These are phyloP conservation scores for Fregata magnificens DNA, from an alignment of 2,113 vertebrate genomes.

Conservation along the genomic window DNA sequence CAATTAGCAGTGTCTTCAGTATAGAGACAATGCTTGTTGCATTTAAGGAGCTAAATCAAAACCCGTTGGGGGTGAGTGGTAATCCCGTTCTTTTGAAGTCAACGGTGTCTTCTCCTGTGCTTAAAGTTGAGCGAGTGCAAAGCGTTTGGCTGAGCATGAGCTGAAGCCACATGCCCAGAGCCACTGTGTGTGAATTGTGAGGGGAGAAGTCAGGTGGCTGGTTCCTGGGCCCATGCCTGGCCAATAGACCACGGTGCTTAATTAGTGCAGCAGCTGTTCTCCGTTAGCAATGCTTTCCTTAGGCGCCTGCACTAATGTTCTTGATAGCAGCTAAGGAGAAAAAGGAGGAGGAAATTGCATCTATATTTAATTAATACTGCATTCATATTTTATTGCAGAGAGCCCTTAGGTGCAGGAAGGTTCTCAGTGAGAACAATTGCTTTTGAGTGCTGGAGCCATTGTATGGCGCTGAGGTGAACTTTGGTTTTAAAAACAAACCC, in stretches of 20 bases:
- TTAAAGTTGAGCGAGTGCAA: background rate
- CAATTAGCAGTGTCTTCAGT: background rate
- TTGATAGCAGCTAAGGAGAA: constrained; percentile 36
- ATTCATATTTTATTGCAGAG: constrained; percentile 59
- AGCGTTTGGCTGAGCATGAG: background rate
- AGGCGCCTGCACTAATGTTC: constrained; percentile 39
- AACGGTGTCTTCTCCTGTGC: background rate
- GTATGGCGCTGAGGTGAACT: background rate
- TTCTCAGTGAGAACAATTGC: background rate
- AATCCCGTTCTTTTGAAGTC: background rate
- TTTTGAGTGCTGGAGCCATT: background rate
- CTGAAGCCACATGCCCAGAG: background rate
- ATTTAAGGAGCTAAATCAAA: background rate
- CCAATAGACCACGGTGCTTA: background rate
- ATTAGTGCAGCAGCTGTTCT: constrained; percentile 38
- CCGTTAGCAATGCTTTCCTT: constrained; percentile 18
- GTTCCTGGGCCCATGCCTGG: background rate
- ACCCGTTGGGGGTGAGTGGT: background rate
- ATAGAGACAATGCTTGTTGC: background rate
- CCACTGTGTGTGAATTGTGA: fast-evolving
- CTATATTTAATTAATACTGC: constrained; percentile 62
- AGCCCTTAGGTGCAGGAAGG: constrained; percentile 34
- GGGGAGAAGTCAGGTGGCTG: background rate
- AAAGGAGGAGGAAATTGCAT: constrained; percentile 53
- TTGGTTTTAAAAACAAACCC: background rate